A percentile compares a stretch with the other conserved stretches of the same genome.
Evolutionary conservation across 1,140 invertebrate genomes (phyloP).

Genomic region (Habropoda laboriosa): DNA sequence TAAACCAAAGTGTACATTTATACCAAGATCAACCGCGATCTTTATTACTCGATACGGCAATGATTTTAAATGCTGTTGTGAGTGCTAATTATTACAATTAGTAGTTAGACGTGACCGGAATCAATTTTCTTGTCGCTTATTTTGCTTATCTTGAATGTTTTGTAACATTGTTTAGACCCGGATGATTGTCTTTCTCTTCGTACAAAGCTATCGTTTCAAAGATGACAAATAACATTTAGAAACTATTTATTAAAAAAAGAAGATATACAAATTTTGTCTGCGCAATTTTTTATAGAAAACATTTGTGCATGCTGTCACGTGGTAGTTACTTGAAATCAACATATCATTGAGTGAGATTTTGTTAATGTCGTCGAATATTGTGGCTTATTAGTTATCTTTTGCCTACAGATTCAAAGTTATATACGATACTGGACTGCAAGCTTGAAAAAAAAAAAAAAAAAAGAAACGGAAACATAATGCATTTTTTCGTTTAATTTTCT

Average conservation of each 20-base stretch:
- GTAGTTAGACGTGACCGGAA: neutral
- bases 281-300: too few relatives aligned
- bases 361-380: neutral
- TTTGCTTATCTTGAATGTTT: slow-evolving; percentile 34
- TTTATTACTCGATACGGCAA: slow-evolving; percentile 24
- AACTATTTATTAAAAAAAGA: neutral
- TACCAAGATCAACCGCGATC: slow-evolving; percentile 42
- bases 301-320: too few relatives aligned
- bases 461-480: neutral
- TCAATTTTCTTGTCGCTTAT: slow-evolving; percentile 28
- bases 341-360: neutral
- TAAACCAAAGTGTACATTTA: slow-evolving; percentile 75
- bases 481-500: neutral
- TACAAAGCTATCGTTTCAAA: neutral
- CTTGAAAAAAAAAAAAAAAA: neutral
- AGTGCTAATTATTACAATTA: slow-evolving; percentile 50
- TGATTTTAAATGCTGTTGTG: slow-evolving; percentile 32
- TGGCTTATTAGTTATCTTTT: neutral
- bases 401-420: neutral
- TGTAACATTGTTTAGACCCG: slow-evolving; percentile 1
- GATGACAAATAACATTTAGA: neutral
- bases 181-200: slow-evolving; percentile 36
- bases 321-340: neutral
- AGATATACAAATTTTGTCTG: too few relatives aligned
- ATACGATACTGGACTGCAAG: neutral